phyloP scores from a whole-genome alignment of 2,888 invertebrate species.

The Dasypogon diadema region DNA sequence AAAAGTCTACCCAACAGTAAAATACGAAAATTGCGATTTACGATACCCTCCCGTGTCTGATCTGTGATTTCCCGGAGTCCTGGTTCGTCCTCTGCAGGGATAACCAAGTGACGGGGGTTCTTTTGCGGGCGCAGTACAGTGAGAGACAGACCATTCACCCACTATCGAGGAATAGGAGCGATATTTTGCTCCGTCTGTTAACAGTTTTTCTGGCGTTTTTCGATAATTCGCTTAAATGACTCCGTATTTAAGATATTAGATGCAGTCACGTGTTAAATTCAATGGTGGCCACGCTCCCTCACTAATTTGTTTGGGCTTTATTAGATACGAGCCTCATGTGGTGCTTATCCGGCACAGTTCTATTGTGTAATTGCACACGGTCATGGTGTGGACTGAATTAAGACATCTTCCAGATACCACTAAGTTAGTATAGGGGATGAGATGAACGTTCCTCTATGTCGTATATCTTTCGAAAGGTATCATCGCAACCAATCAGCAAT shows the following conservation, averaged over 20 bases:
- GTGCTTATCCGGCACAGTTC: no score
- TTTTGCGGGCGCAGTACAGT: no score
- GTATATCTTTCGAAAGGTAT: no score
- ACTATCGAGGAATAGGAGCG: background rate
- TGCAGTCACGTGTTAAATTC: conserved; percentile 20
- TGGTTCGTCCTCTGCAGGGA: no score
- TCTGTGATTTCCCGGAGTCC: conserved; percentile 19
- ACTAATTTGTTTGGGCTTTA: no score
- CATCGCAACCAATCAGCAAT: no score
- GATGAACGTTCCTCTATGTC: no score
- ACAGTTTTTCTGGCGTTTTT: background rate
- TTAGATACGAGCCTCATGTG: no score
- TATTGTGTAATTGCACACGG: no score
- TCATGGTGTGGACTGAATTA: no score
- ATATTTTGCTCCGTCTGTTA: background rate
- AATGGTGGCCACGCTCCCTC: background rate
- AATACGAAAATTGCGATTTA: conserved; percentile 30
- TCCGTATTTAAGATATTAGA: conserved; percentile 15
- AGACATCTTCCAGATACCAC: no score
- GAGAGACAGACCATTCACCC: background rate
- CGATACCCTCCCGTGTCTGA: background rate
- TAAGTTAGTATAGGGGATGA: no score
- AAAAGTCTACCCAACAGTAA: conserved; percentile 8
- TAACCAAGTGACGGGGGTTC: background rate
- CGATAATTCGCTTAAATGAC: conserved; percentile 9